Percentiles rank a stretch among this genome's conserved stretches.
Conservation (phyloP, 2,113 vertebrate genomes). For the Colinus virginianus region DNA sequence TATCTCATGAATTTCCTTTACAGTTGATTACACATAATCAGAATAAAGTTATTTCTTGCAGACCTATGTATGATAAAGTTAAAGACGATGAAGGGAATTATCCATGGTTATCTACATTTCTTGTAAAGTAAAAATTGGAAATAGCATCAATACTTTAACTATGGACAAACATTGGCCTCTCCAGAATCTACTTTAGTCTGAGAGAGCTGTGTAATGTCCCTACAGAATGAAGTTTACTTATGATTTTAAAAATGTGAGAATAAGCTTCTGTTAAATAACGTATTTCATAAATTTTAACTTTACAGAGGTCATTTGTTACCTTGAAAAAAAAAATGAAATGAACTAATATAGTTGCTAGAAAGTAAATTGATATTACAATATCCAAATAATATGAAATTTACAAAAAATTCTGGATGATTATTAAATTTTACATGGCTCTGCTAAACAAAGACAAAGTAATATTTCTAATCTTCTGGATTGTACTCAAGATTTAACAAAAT, state of each 20-base stretch:
- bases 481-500: neutral
- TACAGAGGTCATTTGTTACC: fast-evolving
- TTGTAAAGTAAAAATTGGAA: neutral
- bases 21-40: neutral
- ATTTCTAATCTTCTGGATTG: neutral
- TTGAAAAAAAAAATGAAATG: fast-evolving
- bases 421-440: neutral
- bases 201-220: neutral
- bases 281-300: neutral
- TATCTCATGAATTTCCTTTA: neutral
- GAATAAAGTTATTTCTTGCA: neutral
- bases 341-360: neutral
- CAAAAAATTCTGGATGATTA: neutral
- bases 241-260: neutral
- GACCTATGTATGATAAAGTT: neutral
- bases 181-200: neutral
- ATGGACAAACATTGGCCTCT: neutral
- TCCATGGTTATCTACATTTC: neutral
- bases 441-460: neutral
- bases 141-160: neutral
- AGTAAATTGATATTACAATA: neutral
- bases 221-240: neutral
- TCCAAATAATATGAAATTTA: neutral
- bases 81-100: neutral
- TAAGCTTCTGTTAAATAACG: neutral